Evolutionary conservation across 1,140 invertebrate species (phyloP).

Genomic region (Aphaenogaster ashmeadi): DNA sequence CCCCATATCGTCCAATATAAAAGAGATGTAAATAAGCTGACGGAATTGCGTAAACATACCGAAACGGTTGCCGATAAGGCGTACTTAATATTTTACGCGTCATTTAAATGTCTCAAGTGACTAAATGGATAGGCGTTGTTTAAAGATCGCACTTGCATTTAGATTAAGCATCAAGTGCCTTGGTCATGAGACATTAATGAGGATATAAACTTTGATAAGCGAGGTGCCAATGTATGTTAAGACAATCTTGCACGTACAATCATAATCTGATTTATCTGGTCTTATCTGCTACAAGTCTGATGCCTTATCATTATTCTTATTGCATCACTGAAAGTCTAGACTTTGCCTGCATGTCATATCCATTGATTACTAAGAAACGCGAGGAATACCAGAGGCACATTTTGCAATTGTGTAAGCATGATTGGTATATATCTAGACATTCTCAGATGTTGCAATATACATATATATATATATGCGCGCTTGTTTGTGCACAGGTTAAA

Average conservation of each 20-base stretch:
- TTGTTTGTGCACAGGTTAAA: constrained; percentile 25
- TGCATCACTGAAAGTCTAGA: constrained; percentile 42
- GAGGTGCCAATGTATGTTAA: neutral
- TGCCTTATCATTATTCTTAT: constrained; percentile 3
- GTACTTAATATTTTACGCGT: constrained; percentile 2
- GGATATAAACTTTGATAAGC: constrained; percentile 15
- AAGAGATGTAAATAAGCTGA: neutral
- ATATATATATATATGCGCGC: neutral
- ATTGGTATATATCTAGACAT: neutral
- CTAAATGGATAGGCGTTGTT: neutral
- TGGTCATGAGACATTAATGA: neutral
- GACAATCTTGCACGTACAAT: neutral
- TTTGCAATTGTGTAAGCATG: constrained; percentile 38
- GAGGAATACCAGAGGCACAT: neutral
- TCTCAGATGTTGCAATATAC: constrained; percentile 19
- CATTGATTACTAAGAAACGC: constrained; percentile 29
- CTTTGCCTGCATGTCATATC: constrained; percentile 13
- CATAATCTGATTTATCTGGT: constrained; percentile 1
- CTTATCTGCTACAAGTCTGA: constrained; percentile 32
- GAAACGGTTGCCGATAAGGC: neutral
- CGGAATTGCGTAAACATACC: neutral
- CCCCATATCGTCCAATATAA: neutral
- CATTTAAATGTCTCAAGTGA: constrained; percentile 7
- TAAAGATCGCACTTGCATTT: neutral
- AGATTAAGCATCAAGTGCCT: neutral